These are phyloP conservation scores for Steinernema hermaphroditum DNA, from an alignment of 2,888 invertebrate genomes.

Conservation along the genomic window DNA sequence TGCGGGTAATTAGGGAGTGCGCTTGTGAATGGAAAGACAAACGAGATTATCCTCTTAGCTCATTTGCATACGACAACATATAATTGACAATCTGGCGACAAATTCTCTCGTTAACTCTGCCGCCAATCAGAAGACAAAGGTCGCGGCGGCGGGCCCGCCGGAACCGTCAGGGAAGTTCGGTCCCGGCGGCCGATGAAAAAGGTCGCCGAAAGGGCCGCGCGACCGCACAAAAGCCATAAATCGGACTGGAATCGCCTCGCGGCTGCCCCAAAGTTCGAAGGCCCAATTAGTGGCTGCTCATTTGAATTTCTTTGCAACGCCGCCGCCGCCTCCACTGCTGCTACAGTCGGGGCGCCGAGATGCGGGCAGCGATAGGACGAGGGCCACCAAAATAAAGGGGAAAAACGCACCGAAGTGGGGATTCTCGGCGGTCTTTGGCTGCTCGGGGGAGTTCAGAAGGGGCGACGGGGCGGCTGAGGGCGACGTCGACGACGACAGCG, in stretches of 20 bases:
- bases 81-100: conserved; percentile 30
- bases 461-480: not conserved
- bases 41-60: conserved; percentile 29
- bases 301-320: not conserved
- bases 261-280: conserved; percentile 25
- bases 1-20: conserved; percentile 27
- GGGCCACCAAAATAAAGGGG: conserved; percentile 14
- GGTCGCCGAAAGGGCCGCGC: conserved; percentile 17
- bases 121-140: conserved; percentile 15
- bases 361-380: conserved; percentile 18
- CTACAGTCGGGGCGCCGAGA: conserved; percentile 23
- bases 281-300: conserved; percentile 28
- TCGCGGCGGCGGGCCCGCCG: conserved; percentile 3
- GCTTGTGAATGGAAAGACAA: conserved; percentile 17
- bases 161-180: not conserved
- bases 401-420: conserved; percentile 4
- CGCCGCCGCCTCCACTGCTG: not conserved
- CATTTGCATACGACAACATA: conserved; percentile 27
- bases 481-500: not conserved
- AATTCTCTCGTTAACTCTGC: conserved; percentile 21
- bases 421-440: conserved; percentile 2
- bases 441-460: conserved; percentile 23
- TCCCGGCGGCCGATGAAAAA: conserved; percentile 20
- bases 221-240: conserved; percentile 27
- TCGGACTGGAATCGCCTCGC: conserved; percentile 19